These are phyloP conservation scores for Arenaria interpres DNA, from an alignment of 2,113 vertebrate species.

Conservation along the genomic window DNA sequence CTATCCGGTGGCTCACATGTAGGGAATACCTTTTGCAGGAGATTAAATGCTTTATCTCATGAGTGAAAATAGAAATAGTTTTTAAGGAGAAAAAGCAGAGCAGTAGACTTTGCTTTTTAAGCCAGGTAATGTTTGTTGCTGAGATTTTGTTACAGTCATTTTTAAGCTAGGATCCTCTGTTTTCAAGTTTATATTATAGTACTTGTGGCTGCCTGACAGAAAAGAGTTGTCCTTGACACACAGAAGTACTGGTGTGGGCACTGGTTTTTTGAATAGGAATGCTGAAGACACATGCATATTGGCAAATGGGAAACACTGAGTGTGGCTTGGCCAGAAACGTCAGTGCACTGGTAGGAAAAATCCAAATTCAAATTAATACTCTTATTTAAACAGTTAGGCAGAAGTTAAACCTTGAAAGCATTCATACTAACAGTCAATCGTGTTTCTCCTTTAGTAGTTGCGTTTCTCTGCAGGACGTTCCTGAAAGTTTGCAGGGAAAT, in stretches of 20 bases:
- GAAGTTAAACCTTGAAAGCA: slow-evolving; percentile 15
- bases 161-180: not conserved
- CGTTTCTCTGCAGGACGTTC: not conserved
- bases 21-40: not conserved
- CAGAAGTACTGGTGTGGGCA: not conserved
- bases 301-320: not conserved
- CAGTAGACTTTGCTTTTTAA: not conserved
- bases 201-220: not conserved
- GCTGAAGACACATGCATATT: not conserved
- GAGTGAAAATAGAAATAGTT: not conserved
- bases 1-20: not conserved
- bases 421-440: not conserved
- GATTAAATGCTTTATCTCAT: not conserved
- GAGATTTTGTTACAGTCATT: not conserved
- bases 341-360: not conserved
- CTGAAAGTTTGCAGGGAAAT: slow-evolving; percentile 23
- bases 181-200: not conserved
- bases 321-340: not conserved
- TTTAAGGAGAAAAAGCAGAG: not conserved
- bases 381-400: not conserved
- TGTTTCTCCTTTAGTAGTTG: not conserved
- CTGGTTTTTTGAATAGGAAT: not conserved
- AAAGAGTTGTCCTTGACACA: not conserved
- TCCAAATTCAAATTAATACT: not conserved
- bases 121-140: not conserved